Percentiles rank a stretch among this genome's conserved stretches.
These are phyloP conservation scores for Myotis lucifugus DNA, from an alignment of 2,113 vertebrate genomes.

Conservation along the genomic window DNA sequence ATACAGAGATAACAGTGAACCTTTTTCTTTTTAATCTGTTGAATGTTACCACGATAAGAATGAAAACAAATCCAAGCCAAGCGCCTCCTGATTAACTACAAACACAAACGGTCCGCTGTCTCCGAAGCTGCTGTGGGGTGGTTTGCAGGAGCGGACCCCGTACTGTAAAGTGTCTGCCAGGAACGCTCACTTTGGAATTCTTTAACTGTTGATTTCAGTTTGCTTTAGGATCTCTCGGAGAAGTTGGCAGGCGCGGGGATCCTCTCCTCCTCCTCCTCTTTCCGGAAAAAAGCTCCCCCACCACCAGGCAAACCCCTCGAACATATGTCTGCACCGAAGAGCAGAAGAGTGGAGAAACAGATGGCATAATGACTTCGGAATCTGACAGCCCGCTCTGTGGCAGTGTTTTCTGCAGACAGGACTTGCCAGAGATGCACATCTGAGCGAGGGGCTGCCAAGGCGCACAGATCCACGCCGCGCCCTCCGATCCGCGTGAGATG, in stretches of 20 bases:
- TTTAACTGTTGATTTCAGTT: neutral
- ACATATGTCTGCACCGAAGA: constrained; percentile 61
- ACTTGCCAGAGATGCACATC: constrained; percentile 66
- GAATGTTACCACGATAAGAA: neutral
- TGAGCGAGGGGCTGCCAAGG: constrained; percentile 62
- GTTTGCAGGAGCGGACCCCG: neutral
- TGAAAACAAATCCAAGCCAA: neutral
- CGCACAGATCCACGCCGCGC: constrained; percentile 33
- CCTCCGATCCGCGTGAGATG: constrained; percentile 15
- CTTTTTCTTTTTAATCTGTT: neutral
- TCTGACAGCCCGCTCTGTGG: constrained; percentile 49
- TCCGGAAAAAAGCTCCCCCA: neutral
- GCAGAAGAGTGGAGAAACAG: constrained; percentile 70
- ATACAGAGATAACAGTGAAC: neutral
- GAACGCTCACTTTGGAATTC: neutral
- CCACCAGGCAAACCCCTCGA: neutral
- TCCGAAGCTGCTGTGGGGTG: rapidly evolving
- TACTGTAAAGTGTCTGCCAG: neutral
- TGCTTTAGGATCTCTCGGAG: neutral
- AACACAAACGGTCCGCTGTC: neutral
- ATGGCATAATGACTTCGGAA: constrained; percentile 68
- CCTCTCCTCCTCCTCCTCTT: neutral
- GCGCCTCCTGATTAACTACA: neutral
- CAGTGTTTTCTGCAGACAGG: neutral
- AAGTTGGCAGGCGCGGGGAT: neutral